Evolutionary conservation across 2,888 invertebrate genomes (phyloP).

Genomic region (Drosophila aldrichi): DNA sequence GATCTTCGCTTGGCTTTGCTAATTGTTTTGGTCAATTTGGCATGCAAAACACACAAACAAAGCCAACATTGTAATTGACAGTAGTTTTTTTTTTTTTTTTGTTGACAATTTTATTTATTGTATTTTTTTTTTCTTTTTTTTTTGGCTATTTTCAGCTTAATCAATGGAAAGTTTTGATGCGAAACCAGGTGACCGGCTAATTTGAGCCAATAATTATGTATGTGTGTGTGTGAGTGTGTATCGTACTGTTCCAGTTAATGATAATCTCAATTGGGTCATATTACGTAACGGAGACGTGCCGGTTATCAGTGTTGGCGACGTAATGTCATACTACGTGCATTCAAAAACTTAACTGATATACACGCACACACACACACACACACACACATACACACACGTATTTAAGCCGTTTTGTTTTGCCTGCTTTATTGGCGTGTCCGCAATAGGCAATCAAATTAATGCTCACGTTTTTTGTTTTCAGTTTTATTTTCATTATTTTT

Average conservation of each 20-base stretch:
- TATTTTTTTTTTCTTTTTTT: constrained; percentile 8
- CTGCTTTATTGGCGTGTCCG: constrained; percentile 14
- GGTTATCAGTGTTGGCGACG: constrained; percentile 50
- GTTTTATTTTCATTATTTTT: not conserved
- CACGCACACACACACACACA: not conserved
- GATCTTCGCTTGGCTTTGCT: constrained; percentile 37
- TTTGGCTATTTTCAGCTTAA: constrained; percentile 31
- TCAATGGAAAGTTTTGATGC: constrained; percentile 54
- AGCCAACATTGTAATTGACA: constrained; percentile 14
- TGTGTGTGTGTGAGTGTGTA: not conserved
- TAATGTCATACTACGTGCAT: constrained; percentile 37
- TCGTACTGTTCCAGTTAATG: constrained; percentile 28
- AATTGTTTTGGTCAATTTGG: constrained; percentile 69
- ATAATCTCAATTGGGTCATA: constrained; percentile 62
- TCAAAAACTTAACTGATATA: constrained; percentile 15
- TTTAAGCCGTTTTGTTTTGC: constrained; percentile 1
- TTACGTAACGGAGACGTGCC: constrained; percentile 56
- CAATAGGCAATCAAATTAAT: constrained; percentile 46
- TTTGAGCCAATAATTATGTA: constrained; percentile 26
- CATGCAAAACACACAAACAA: constrained; percentile 42
- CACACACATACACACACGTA: not conserved
- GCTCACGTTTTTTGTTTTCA: constrained; percentile 6
- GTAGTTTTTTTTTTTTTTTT: constrained; percentile 26
- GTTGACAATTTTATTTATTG: constrained; percentile 21
- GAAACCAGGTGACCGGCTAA: constrained; percentile 23